Base-by-base conservation (phyloP, 2,888 invertebrate genomes). In the Fabriciana adippe region DNA sequence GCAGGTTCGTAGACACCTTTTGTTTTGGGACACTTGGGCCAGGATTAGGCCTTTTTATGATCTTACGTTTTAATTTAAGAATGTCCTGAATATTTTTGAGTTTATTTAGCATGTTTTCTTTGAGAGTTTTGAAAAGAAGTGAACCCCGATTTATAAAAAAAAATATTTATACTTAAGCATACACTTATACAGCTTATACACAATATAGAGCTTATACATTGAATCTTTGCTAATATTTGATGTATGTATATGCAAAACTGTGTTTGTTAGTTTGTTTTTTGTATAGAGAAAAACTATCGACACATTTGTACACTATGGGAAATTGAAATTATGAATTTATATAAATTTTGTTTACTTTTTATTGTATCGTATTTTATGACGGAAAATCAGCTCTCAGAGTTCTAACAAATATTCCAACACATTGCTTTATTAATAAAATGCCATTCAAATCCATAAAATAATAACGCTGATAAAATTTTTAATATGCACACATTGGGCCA, bases 21-120 rank as follows among this genome's bases (percentile, higher is more conserved):
- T 85, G 85, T 86, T 84, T 86, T 78, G 81, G 80, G 79, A 81
- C 82, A 79, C 77, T 79, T 79, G 79, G 78, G 76, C 74, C 78
- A 78, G 79, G 78, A 76, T 79, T 77, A 76, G 77, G 77, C 82
- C 81, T 82, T 81, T 82, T 78, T 75, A 66, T 70, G 55, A 61
- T 68, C 60, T 66, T 62, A 68, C 65, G 57, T 67, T 31, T 63
- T 60, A 57, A 62, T 68, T 70, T 60, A 55, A 57, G 55, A 64
- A 68, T 64, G 71, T 70, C 64, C 70, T 57, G 65, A 69, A 73
- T 74, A 66, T 67, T 66, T 60, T 68, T 41, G 59, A 50, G 55
- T 59, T 68, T 62, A 54, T 67, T 65, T 70, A 5, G 14, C 35
- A 62, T 60, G n/a, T 53, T 64, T 65, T 64, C 6, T 11, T 55